Evolutionary conservation across 2,888 invertebrate genomes (phyloP), one percentile per base, ranked within the genome.

Genomic region (Oeneis ivallda): DNA sequence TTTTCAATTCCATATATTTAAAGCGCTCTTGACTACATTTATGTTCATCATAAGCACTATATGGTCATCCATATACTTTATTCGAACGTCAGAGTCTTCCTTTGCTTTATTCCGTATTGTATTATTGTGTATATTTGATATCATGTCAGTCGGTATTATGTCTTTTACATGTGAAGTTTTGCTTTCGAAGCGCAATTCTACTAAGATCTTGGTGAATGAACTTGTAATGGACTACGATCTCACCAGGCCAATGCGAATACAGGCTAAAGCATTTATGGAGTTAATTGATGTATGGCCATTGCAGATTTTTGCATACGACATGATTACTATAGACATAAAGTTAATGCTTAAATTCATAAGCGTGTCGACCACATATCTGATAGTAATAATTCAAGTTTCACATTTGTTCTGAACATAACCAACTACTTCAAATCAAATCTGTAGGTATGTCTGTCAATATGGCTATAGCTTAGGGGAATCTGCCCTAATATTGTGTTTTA

Each of bases 241-340:
- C 1, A 82, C 86, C 0, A 81, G 76, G 60, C 70, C 70, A 1
- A 82, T 84, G 78, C 75, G 87, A 41, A 72, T 77, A 3, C 85
- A 89, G 71, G 84, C 86, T 8, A 89, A 87, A 70, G 82, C 83
- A 13, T 87, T 89, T 64, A 83, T 87, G 80, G 81, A 86, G 53
- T 66, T 87, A 3, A 80, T 85, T 15, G 82, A 85, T 45, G 81
- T 84, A 0, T 86, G 86, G 85, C 78, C 83, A 1, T 66, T 77
- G 43, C 45, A 71, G 45, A 69, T 77, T 17, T 60, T 17, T 19
- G 61, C 64, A 11, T 88, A 83, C 64, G 81, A 86, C 65, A 85
- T 90, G 84, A 84, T 86, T 70, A 78, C 82, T 6, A 79, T 90
- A 3, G 83, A 90, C 68, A 79, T 86, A 32, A 83, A 83, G 1